Percentiles rank a stretch among this genome's conserved stretches.
Evolutionary conservation across 2,113 vertebrate genomes (phyloP).

Genomic region (Coracopsis vasa): DNA sequence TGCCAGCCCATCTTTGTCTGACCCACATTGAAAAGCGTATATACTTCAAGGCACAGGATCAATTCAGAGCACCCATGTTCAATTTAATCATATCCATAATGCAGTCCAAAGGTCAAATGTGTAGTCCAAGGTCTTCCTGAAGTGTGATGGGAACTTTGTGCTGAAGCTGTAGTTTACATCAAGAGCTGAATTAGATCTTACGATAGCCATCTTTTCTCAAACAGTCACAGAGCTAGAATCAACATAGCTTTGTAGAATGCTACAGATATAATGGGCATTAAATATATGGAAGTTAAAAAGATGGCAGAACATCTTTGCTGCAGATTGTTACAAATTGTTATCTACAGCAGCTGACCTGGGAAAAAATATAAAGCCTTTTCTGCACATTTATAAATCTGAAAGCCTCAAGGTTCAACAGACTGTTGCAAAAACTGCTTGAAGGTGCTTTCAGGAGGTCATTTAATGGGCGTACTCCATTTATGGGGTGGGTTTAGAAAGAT

Average conservation of each 20-base stretch:
- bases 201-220: neutral
- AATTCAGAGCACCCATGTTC: neutral
- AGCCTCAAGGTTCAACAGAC: neutral
- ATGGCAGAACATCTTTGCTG: neutral
- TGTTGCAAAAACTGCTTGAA: neutral
- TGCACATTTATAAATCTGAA: neutral
- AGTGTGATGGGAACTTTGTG: neutral
- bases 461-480: neutral
- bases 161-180: neutral
- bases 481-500: neutral
- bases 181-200: neutral
- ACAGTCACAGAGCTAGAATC: neutral
- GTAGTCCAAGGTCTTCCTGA: neutral
- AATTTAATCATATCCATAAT: neutral
- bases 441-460: neutral
- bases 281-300: neutral
- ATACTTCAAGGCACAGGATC: neutral
- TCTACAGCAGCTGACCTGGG: neutral
- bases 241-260: neutral
- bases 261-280: neutral
- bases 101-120: neutral
- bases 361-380: neutral
- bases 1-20: neutral
- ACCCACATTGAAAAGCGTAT: neutral
- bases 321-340: neutral